Base-by-base conservation (phyloP, 2,888 invertebrate genomes). In the Strigamia transsilvanica region DNA sequence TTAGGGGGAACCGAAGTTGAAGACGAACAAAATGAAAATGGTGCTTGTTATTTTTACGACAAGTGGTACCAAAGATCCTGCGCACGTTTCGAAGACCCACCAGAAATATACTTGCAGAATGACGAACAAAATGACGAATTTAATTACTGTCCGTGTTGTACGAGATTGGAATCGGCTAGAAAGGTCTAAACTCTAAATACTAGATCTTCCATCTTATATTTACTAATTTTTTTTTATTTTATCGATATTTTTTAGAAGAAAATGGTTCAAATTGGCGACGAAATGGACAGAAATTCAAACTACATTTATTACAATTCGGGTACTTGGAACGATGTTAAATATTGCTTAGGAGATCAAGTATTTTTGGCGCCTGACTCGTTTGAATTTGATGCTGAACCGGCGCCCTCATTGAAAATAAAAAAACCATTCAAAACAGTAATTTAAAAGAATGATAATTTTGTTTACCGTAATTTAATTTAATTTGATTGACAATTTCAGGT, bases 311-410 rank as follows among this genome's bases (percentile, higher is more conserved):
- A 15, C n/a, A n/a, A 46, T n/a, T 46, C 46, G 15, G 46, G 1
- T 46, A 46, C 4, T 38, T 86, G 86, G 79, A 84, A 87, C 73
- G 87, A 85, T 1, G 51, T 85, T 80, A 90, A 91, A 27, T 93
- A 91, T 86, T 90, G 90, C 84, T 89, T 92, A 82, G 94, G 94
- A 0, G 90, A 90, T 84, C 92, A 92, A 23, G 92, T 94, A 9
- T 94, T 93, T 87, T 87, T 94, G 0, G 89, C 90, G 83, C 92
- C 93, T 0, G 91, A 90, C 9, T 90, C 91, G 2, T 92, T 92
- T 84, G 90, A 90, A 84, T 91, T 93, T 56, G 90, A 90, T 86
- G 85, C 34, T 0, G 78, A 77, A 51, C 18, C 34, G 79, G 27
- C 27, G 38, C 38, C 56, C 56, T n/a, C 83, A 83, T 13, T 7